phyloP scores from a whole-genome alignment of 1,140 invertebrate genomes.

The Adoxophyes honmai region DNA sequence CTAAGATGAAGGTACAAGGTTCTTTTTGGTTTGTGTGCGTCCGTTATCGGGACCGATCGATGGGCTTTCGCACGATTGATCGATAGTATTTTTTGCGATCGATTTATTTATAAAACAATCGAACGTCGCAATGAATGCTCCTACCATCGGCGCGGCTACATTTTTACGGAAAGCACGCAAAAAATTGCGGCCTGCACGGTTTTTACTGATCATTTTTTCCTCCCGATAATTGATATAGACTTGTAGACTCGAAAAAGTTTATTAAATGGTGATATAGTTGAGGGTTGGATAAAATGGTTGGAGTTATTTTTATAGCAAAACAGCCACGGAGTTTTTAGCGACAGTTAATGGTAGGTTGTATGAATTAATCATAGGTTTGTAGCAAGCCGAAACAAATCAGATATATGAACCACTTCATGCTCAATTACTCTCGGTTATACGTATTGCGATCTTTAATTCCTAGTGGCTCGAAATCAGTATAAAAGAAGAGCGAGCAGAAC shows the following conservation, averaged over 20 bases:
- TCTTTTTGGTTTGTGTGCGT: conserved; percentile 26
- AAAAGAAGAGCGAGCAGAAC: too few relatives aligned
- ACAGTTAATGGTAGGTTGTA: too few relatives aligned
- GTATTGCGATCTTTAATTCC: too few relatives aligned
- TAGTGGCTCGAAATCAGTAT: too few relatives aligned
- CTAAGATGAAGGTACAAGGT: conserved; percentile 39
- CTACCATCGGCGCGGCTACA: conserved; percentile 52
- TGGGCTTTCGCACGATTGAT: conserved; percentile 75
- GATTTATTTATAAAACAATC: conserved; percentile 76
- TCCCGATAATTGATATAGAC: conserved; percentile 4
- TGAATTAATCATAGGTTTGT: too few relatives aligned
- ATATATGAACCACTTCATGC: too few relatives aligned
- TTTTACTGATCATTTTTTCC: background rate
- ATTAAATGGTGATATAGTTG: too few relatives aligned
- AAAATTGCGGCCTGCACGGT: conserved; percentile 19
- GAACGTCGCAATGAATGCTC: conserved; percentile 68
- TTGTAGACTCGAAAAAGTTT: background rate
- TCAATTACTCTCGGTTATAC: too few relatives aligned
- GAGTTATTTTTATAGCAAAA: too few relatives aligned
- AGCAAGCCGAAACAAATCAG: too few relatives aligned
- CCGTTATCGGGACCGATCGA: conserved; percentile 55
- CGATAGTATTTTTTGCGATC: conserved; percentile 74
- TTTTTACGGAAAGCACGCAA: conserved; percentile 35
- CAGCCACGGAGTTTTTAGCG: too few relatives aligned
- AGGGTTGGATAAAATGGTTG: too few relatives aligned